phyloP scores from a whole-genome alignment of 2,113 vertebrate genomes.

The Quiscalus mexicanus region DNA sequence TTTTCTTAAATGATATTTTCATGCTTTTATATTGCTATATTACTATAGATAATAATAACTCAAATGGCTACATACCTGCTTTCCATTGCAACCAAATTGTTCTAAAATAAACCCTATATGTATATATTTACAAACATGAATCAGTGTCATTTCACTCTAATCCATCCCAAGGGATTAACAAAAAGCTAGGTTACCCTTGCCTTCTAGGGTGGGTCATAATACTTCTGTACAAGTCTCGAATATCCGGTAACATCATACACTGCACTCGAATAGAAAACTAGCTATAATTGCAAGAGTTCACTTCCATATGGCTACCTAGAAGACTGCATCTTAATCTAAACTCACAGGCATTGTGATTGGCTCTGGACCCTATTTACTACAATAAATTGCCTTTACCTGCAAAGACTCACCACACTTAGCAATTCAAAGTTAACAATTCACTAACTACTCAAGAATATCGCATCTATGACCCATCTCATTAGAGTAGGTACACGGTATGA shows the following conservation, averaged over 20 bases:
- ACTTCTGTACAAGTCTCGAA: background rate
- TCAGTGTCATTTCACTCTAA: background rate
- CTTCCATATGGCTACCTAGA: background rate
- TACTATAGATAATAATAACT: background rate
- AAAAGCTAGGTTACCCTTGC: background rate
- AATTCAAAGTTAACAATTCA: background rate
- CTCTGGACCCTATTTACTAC: background rate
- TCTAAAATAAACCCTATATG: background rate
- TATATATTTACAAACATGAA: background rate
- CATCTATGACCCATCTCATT: background rate
- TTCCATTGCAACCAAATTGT: background rate
- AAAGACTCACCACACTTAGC: background rate
- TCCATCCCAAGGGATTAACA: background rate
- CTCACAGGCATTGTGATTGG: background rate
- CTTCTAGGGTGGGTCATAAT: background rate
- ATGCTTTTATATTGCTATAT: background rate
- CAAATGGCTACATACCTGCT: background rate
- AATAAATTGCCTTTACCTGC: background rate
- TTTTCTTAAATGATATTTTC: background rate
- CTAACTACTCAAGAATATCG: background rate
- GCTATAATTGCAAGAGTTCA: background rate
- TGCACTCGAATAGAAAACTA: background rate
- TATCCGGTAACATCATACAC: background rate
- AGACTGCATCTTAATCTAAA: background rate
- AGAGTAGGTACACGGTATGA: background rate